Conservation (phyloP, 2,113 vertebrate genomes). For the Collichthys lucidus region DNA sequence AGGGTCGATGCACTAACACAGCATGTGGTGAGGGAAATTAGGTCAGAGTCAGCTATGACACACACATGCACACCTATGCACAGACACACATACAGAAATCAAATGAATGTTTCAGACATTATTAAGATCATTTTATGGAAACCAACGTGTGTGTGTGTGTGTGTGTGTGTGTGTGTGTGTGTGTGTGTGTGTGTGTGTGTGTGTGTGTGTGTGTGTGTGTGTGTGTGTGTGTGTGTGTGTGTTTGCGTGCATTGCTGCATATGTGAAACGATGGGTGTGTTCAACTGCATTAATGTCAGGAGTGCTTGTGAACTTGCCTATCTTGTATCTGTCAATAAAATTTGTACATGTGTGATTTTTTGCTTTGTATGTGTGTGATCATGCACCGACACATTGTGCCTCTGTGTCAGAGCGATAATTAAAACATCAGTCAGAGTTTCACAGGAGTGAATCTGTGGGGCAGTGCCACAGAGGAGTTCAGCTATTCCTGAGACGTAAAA, state of each 20-base stretch:
- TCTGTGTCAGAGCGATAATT: conserved; percentile 59
- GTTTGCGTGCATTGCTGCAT: neutral
- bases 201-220: neutral
- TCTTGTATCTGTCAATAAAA: conserved; percentile 3
- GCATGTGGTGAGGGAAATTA: conserved; percentile 72
- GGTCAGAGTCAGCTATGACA: conserved; percentile 65
- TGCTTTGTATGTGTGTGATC: neutral
- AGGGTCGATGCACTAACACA: conserved; percentile 54
- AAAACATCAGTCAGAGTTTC: conserved; percentile 64
- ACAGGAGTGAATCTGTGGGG: conserved; percentile 49
- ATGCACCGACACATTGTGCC: conserved; percentile 12
- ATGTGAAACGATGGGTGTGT: neutral
- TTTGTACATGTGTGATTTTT: conserved; percentile 7
- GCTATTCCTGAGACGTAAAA: conserved; percentile 57
- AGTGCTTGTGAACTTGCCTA: neutral
- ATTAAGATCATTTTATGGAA: conserved; percentile 22
- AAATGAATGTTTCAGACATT: conserved; percentile 44
- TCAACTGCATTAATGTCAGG: conserved; percentile 18
- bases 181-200: neutral
- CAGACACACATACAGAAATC: neutral
- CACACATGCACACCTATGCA: neutral
- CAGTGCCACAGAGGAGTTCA: conserved; percentile 55
- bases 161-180: too few species aligned
- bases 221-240: neutral
- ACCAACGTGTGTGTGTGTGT: neutral